A percentile compares a stretch with the other conserved stretches of the same genome.
Evolutionary conservation across 35 echinoderm and acorn worm genomes (phyloP).

Genomic region (Heliocidaris erythrogramma): DNA sequence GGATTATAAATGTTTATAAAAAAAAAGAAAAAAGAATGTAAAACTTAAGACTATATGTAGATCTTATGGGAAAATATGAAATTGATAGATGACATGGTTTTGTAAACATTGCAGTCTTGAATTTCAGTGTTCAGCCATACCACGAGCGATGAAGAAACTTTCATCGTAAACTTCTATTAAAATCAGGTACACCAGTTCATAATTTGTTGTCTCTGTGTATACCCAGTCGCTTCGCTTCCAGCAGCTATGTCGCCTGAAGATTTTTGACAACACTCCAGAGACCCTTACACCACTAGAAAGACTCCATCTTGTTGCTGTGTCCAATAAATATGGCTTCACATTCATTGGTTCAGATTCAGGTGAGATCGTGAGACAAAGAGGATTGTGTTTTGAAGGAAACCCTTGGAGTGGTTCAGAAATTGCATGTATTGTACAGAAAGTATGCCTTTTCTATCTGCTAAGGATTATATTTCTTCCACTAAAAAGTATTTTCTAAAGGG

Average conservation of each 20-base stretch:
- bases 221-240: constrained; percentile 73
- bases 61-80: too few species aligned
- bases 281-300: constrained; percentile 67
- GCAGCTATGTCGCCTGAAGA: constrained; percentile 75
- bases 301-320: constrained; percentile 65
- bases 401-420: background rate
- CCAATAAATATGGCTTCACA: constrained; percentile 79
- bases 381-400: background rate
- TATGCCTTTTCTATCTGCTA: too few species aligned
- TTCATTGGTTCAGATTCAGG: constrained; percentile 77
- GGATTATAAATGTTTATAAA: too few species aligned
- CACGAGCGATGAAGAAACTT: background rate
- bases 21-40: too few species aligned
- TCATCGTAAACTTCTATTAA: background rate
- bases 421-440: too few species aligned
- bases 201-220: background rate
- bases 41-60: too few species aligned
- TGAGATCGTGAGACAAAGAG: background rate
- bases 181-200: background rate
- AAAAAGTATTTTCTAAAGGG: too few species aligned
- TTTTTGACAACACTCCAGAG: constrained; percentile 73
- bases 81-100: background rate
- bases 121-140: background rate
- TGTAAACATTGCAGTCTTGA: background rate
- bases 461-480: too few species aligned